A percentile compares a stretch with the other conserved stretches of the same genome.
Conservation (phyloP, 2,797 vertebrate species). For the Phrynocephalus guinanensis region DNA sequence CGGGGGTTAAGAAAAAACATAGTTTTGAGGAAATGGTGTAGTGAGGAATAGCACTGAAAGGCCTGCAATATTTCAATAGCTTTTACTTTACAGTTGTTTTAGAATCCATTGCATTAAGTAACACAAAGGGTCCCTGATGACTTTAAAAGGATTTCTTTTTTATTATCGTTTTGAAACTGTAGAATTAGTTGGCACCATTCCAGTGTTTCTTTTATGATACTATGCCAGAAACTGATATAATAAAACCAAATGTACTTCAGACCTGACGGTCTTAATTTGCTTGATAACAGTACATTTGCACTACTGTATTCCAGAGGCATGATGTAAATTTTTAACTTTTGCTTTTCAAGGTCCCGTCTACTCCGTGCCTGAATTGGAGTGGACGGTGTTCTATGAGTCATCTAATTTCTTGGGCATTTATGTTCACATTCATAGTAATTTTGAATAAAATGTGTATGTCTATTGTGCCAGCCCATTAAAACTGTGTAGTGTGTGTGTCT, state of each 20-base stretch:
- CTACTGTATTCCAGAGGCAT: slow-evolving; percentile 39
- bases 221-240: slow-evolving; percentile 69
- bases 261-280: slow-evolving; percentile 70
- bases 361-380: slow-evolving; percentile 35
- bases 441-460: neutral
- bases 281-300: slow-evolving; percentile 55
- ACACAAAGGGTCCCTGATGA: slow-evolving; percentile 65
- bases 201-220: slow-evolving; percentile 67
- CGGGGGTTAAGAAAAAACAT: neutral
- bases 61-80: slow-evolving; percentile 52
- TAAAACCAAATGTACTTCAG: slow-evolving; percentile 64
- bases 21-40: neutral
- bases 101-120: slow-evolving; percentile 70
- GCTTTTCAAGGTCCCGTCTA: slow-evolving; percentile 40
- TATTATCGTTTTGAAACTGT: slow-evolving; percentile 74
- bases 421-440: neutral
- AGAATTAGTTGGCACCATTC: slow-evolving; percentile 65
- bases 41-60: slow-evolving; percentile 31
- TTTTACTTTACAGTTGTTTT: slow-evolving; percentile 57
- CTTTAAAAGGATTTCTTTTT: slow-evolving; percentile 66
- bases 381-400: neutral
- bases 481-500: too few relatives aligned
- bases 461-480: neutral
- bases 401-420: neutral
- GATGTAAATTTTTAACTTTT: slow-evolving; percentile 53